Conservation (phyloP, 2,888 invertebrate species). For the Tolmerus cingulatus region DNA sequence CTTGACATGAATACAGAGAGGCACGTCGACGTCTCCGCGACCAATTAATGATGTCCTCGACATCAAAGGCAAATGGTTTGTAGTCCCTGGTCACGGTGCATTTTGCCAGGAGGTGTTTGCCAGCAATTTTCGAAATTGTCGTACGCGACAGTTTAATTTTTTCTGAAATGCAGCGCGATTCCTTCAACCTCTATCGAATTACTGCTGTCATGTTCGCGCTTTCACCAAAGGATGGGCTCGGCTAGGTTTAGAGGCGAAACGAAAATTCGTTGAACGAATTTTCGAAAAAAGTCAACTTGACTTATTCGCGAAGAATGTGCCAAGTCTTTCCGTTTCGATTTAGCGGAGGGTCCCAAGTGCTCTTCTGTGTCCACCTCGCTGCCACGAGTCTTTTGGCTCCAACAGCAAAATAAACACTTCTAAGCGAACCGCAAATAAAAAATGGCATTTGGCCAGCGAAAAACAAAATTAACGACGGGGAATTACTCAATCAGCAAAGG, state of each 20-base stretch:
- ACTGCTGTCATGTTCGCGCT: background rate
- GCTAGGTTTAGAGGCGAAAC: background rate
- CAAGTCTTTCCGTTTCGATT: background rate
- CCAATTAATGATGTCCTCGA: background rate
- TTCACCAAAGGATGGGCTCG: background rate
- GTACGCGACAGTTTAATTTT: background rate
- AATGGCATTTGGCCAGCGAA: constrained; percentile 15
- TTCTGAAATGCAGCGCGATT: background rate
- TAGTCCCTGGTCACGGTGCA: background rate
- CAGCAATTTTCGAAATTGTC: background rate
- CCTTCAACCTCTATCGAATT: background rate
- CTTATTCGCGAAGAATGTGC: background rate
- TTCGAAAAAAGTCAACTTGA: background rate
- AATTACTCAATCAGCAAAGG: constrained; percentile 19
- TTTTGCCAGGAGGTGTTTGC: background rate
- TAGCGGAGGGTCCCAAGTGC: background rate
- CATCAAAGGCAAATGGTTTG: background rate
- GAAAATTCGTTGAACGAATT: background rate
- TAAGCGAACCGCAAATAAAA: background rate
- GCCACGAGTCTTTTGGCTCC: background rate
- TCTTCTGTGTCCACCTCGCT: background rate
- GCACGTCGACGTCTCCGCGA: background rate
- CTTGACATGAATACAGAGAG: background rate
- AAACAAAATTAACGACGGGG: constrained; percentile 9
- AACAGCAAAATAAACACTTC: constrained; percentile 16